Percentiles rank a stretch among this genome's conserved stretches.
Evolutionary conservation across 1,140 invertebrate genomes (phyloP).

Genomic region (Venustaconcha ellipsiformis): DNA sequence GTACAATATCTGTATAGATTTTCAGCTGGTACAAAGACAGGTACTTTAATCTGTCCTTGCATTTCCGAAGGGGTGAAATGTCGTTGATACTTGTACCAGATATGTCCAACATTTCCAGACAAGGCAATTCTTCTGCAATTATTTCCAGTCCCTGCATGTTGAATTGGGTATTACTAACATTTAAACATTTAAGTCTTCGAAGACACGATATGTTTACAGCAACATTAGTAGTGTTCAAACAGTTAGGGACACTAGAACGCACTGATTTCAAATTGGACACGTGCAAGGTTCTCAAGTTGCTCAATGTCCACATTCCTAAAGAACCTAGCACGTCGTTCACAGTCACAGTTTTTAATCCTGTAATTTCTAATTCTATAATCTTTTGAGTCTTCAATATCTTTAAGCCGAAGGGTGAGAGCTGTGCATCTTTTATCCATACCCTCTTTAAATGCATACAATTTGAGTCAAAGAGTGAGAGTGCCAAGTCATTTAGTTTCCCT

Average conservation of each 20-base stretch:
- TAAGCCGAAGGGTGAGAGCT: slow-evolving; percentile 76
- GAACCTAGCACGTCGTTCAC: slow-evolving; percentile 79
- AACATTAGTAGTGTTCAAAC: slow-evolving; percentile 73
- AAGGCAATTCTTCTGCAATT: slow-evolving; percentile 78
- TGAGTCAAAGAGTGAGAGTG: slow-evolving; percentile 77
- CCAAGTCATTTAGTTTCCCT: slow-evolving; percentile 76
- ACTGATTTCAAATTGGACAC: slow-evolving; percentile 75
- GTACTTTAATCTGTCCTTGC: slow-evolving; percentile 75
- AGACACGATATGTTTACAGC: slow-evolving; percentile 70
- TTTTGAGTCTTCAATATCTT: slow-evolving; percentile 78
- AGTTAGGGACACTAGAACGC: slow-evolving; percentile 75
- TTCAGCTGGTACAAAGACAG: slow-evolving; percentile 77
- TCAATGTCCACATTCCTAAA: slow-evolving; percentile 79
- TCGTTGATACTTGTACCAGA: slow-evolving; percentile 79
- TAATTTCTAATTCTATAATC: slow-evolving; percentile 74
- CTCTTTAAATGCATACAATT: slow-evolving; percentile 76
- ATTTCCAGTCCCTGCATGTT: slow-evolving; percentile 79
- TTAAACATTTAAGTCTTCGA: slow-evolving; percentile 75
- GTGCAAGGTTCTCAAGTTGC: too few species aligned
- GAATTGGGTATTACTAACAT: slow-evolving; percentile 81
- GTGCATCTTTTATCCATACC: slow-evolving; percentile 69
- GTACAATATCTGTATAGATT: slow-evolving; percentile 70
- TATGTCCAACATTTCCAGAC: slow-evolving; percentile 79
- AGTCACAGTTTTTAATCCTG: slow-evolving; percentile 73
- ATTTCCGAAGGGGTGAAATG: slow-evolving; percentile 76